Evolutionary conservation across 64 coral and sea anemone species (phyloP).

Genomic region (Orbicella faveolata): DNA sequence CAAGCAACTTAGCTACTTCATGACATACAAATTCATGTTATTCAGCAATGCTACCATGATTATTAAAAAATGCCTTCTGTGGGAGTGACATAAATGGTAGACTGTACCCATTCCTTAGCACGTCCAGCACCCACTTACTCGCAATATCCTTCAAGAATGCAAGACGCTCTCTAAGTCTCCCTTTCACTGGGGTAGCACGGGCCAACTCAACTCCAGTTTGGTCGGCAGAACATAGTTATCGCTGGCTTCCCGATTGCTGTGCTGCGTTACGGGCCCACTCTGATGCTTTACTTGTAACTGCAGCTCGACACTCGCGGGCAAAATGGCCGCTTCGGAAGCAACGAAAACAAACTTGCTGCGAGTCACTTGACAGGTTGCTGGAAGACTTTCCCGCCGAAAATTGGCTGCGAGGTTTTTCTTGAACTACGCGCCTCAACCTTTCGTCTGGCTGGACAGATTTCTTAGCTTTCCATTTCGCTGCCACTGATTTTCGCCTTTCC

Average conservation of each 20-base stretch:
- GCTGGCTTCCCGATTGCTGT: background rate
- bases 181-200: too few relatives aligned
- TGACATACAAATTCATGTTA: too few relatives aligned
- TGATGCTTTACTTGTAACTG: too few relatives aligned
- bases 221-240: too few relatives aligned
- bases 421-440: too few relatives aligned
- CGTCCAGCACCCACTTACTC: slow-evolving; percentile 41
- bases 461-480: too few relatives aligned
- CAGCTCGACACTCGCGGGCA: slow-evolving; percentile 22
- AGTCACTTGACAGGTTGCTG: slow-evolving; percentile 10
- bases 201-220: too few relatives aligned
- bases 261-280: too few relatives aligned
- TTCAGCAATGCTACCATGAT: slow-evolving; percentile 59
- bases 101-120: slow-evolving; percentile 50
- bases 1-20: too few relatives aligned
- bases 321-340: slow-evolving; percentile 19
- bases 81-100: slow-evolving; percentile 56
- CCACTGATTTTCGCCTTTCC: background rate
- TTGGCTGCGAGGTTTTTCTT: background rate
- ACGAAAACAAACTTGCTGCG: slow-evolving; percentile 22
- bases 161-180: too few relatives aligned
- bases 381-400: slow-evolving; percentile 33
- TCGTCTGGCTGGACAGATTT: background rate
- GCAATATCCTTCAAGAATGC: too few relatives aligned
- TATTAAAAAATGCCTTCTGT: slow-evolving; percentile 15